Evolutionary conservation across 2,888 invertebrate genomes (phyloP), one percentile per base, ranked within the genome.

Genomic region (Drymonia ruficornis): DNA sequence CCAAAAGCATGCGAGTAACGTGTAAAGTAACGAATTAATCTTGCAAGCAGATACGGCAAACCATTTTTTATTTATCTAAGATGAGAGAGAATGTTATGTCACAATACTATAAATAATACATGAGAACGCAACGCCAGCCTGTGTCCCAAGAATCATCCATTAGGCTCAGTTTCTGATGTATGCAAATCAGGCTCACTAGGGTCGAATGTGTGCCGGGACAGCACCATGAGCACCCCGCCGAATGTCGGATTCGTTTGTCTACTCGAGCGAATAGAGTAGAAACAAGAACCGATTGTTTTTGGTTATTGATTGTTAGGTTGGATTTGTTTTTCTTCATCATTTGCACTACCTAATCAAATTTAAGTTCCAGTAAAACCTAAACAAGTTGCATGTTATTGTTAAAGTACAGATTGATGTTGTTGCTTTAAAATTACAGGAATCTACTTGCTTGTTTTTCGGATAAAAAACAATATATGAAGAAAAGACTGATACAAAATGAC

Each of bases 141-240:
- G 49, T 47, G 54, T 55, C 56, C 53, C 56, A 58, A 59, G 54
- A 56, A 65, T 60, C 51, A 53, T 47, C 44, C 52, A 49, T 53
- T 56, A 61, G 61, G 48, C 57, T 57, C 65, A 70, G 59, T 65
- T 65, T 70, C 67, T 70, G 73, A 72, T 70, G 68, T 71, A 78
- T 78, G 78, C 70, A 76, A 76, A 77, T 77, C 71, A 68, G 70
- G 65, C 71, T 63, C 64, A 71, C 63, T 70, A 67, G 71, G 66
- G 68, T 64, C 67, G 67, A 74, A 73, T 78, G 68, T 70, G 61
- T 63, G 61, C 57, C 63, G 65, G 70, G 70, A 76, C 70, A 74
- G 70, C 74, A 65, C 43, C 23, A 19, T 19, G 13, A 13, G 43
- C 43, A 43, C 43, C 43, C 43, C 13, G n/a, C 19, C 43, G 43